A percentile compares a stretch with the other conserved stretches of the same genome.
Conservation (phyloP, 2,113 vertebrate species). For the Rafetus swinhoei region DNA sequence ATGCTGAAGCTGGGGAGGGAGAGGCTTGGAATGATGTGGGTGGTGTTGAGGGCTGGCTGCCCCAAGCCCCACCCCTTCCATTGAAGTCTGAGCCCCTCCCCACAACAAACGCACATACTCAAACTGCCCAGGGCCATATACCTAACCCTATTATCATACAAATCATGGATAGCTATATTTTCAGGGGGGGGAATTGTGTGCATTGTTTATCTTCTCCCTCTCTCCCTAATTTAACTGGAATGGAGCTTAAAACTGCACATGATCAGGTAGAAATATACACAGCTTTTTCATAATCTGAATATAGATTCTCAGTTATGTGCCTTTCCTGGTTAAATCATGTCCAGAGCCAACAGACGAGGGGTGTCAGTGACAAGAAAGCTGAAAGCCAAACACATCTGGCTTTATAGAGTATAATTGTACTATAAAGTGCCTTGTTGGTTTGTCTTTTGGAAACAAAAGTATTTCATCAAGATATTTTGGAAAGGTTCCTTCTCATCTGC, state of each 20-base stretch:
- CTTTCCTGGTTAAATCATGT: slow-evolving; percentile 30
- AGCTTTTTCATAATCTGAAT: slow-evolving; percentile 22
- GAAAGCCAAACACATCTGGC: slow-evolving; percentile 53
- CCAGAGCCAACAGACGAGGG: slow-evolving; percentile 48
- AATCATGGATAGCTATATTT: slow-evolving; percentile 31
- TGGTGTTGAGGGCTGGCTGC: too few relatives aligned
- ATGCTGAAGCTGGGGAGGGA: too few relatives aligned
- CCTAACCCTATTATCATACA: neutral
- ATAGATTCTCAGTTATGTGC: slow-evolving; percentile 21
- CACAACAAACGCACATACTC: too few relatives aligned
- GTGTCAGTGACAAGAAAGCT: slow-evolving; percentile 18
- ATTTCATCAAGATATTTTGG: slow-evolving; percentile 22
- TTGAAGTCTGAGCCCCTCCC: too few relatives aligned
- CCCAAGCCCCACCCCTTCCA: too few relatives aligned
- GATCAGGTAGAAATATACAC: slow-evolving; percentile 41
- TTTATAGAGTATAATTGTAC: slow-evolving; percentile 20
- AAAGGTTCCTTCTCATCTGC: slow-evolving; percentile 59
- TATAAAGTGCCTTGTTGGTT: slow-evolving; percentile 50
- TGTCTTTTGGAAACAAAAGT: slow-evolving; percentile 51
- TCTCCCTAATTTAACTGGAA: neutral
- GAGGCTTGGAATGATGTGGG: too few relatives aligned
- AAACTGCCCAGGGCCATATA: too few relatives aligned
- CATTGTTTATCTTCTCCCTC: slow-evolving; percentile 12
- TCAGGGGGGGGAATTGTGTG: neutral
- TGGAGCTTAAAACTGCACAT: slow-evolving; percentile 26